Evolutionary conservation across 1,140 invertebrate species (phyloP).

Genomic region (Apis laboriosa): DNA sequence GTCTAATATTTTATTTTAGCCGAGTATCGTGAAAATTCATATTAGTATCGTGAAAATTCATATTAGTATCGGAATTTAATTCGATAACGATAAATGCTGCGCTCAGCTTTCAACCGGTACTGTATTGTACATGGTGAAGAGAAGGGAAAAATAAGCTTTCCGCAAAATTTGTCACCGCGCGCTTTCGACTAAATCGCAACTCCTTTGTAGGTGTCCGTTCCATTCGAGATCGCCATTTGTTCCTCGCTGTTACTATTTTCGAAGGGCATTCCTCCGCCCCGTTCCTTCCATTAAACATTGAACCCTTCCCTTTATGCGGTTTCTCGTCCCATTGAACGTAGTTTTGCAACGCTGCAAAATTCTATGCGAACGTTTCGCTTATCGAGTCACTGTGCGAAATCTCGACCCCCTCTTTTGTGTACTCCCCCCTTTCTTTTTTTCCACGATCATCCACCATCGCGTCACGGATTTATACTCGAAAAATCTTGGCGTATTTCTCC

Average conservation of each 20-base stretch:
- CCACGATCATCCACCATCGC: too few species aligned
- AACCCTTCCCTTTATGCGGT: background rate
- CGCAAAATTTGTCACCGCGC: slow-evolving; percentile 1
- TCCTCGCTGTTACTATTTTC: background rate
- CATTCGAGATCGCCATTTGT: slow-evolving; percentile 18
- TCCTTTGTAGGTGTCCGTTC: slow-evolving; percentile 4
- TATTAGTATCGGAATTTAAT: background rate
- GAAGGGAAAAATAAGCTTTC: background rate
- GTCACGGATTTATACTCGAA: too few species aligned
- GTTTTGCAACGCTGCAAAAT: background rate
- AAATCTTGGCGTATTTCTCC: too few species aligned
- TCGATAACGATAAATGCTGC: background rate
- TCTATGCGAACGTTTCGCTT: slow-evolving; percentile 8
- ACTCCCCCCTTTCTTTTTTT: background rate
- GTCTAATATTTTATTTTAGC: too few species aligned
- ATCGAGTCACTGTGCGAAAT: slow-evolving; percentile 14
- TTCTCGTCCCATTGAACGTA: background rate
- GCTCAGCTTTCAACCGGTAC: background rate
- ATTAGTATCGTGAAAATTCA: background rate
- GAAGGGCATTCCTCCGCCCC: too few species aligned
- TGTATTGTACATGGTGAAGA: background rate
- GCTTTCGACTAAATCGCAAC: background rate
- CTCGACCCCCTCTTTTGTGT: background rate
- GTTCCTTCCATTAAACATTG: background rate
- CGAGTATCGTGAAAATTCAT: too few species aligned